Conservation (phyloP, 2,888 invertebrate species). For the Hydrotaea diabolus region DNA sequence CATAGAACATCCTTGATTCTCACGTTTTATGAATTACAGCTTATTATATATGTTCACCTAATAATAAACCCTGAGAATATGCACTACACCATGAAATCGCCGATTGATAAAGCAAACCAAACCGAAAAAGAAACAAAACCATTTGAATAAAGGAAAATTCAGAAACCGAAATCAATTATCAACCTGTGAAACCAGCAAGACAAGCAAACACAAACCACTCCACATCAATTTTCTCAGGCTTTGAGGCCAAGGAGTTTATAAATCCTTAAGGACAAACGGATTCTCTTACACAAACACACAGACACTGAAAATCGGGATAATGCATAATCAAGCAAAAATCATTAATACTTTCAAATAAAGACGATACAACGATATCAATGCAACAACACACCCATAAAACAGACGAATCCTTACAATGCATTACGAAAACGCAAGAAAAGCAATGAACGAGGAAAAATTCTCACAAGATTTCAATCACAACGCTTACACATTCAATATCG, state of each 20-base stretch:
- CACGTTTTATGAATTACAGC: background rate
- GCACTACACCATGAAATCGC: conserved; percentile 40
- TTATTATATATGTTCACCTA: background rate
- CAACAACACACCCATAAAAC: conserved; percentile 19
- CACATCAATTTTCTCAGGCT: conserved; percentile 54
- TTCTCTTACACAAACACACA: background rate
- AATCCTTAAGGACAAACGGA: conserved; percentile 46
- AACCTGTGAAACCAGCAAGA: conserved; percentile 57
- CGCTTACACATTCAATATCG: conserved; percentile 9
- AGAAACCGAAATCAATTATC: conserved; percentile 57
- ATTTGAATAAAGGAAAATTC: conserved; percentile 30
- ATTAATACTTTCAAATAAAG: conserved; percentile 65
- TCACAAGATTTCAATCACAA: conserved; percentile 64
- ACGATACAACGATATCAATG: conserved; percentile 57
- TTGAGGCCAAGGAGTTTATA: background rate
- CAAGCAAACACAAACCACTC: conserved; percentile 23
- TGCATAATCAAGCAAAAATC: conserved; percentile 56
- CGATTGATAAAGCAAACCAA: conserved; percentile 19
- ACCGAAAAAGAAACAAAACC: conserved; percentile 3
- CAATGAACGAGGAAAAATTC: conserved; percentile 54
- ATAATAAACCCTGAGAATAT: conserved; percentile 48
- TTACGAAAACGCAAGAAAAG: background rate
- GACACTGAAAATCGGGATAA: background rate
- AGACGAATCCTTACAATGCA: conserved; percentile 29
- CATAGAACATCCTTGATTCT: background rate